phyloP scores from a whole-genome alignment of 2,113 vertebrate species.

The Caranx melampygus region DNA sequence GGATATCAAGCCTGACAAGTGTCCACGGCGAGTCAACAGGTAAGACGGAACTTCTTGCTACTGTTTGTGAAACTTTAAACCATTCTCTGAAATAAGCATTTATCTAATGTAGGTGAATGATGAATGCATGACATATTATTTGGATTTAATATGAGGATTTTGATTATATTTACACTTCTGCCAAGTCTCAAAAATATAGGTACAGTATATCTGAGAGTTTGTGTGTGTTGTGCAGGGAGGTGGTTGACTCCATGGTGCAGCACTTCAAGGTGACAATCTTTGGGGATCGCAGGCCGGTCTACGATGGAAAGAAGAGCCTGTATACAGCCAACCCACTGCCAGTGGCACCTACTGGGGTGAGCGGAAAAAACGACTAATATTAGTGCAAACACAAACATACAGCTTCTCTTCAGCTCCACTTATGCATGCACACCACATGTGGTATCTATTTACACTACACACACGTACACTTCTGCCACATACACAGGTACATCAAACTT shows the following conservation, averaged over 20 bases:
- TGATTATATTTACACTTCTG: neutral
- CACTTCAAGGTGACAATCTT: slow-evolving; percentile 99
- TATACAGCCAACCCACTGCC: slow-evolving; percentile 98
- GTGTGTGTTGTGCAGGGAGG: slow-evolving; percentile 86
- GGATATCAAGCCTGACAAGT: slow-evolving; percentile 99
- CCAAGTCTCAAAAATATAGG: neutral
- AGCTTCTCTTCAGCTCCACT: neutral
- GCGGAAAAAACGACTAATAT: slow-evolving; percentile 38
- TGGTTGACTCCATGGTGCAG: slow-evolving; percentile 99
- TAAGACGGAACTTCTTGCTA: slow-evolving; percentile 52
- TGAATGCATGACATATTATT: neutral
- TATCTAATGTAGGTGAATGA: neutral
- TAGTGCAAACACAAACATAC: neutral
- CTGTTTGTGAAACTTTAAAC: neutral
- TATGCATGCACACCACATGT: neutral
- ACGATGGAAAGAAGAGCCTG: slow-evolving; percentile 99
- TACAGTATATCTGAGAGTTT: neutral
- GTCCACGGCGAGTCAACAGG: slow-evolving; percentile 98
- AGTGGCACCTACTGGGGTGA: slow-evolving; percentile 95
- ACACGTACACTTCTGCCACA: too few species aligned
- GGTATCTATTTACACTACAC: neutral
- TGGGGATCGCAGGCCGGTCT: slow-evolving; percentile 97
- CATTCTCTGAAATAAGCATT: neutral
- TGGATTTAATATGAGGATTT: neutral
- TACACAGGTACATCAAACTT: neutral